phyloP scores from a whole-genome alignment of 2,888 invertebrate species.

The Synergus japonicus region DNA sequence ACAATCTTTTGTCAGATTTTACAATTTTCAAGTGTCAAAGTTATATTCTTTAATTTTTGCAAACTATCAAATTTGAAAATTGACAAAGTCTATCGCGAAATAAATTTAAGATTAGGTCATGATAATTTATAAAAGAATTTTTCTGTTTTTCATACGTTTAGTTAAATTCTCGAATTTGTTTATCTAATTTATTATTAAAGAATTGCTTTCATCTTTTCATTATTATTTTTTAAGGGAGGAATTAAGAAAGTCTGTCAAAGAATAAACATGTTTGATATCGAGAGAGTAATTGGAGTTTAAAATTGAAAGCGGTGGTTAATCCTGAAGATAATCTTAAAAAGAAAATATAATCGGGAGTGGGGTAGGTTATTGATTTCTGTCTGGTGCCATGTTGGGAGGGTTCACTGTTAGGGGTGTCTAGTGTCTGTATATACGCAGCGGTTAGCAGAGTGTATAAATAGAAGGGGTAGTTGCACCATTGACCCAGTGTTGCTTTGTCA shows the following conservation, averaged over 20 bases:
- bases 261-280: neutral
- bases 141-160: no score
- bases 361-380: slow-evolving; percentile 74
- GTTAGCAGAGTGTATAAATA: slow-evolving; percentile 72
- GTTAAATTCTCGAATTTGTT: no score
- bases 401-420: slow-evolving; percentile 69
- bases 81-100: no score
- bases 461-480: slow-evolving; percentile 76
- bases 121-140: no score
- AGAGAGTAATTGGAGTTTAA: neutral
- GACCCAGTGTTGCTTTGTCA: slow-evolving; percentile 75
- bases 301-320: neutral
- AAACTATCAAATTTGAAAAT: no score
- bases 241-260: neutral
- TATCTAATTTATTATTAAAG: no score
- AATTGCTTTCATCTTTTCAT: neutral
- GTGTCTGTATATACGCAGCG: slow-evolving; percentile 65
- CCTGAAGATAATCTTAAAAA: slow-evolving; percentile 33
- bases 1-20: no score
- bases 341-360: slow-evolving; percentile 53
- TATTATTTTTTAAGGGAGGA: neutral
- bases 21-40: no score
- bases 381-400: slow-evolving; percentile 67
- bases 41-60: no score
- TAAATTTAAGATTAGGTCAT: no score